Conservation (phyloP, 1,140 invertebrate species). For the Zeugodacus cucurbitae region DNA sequence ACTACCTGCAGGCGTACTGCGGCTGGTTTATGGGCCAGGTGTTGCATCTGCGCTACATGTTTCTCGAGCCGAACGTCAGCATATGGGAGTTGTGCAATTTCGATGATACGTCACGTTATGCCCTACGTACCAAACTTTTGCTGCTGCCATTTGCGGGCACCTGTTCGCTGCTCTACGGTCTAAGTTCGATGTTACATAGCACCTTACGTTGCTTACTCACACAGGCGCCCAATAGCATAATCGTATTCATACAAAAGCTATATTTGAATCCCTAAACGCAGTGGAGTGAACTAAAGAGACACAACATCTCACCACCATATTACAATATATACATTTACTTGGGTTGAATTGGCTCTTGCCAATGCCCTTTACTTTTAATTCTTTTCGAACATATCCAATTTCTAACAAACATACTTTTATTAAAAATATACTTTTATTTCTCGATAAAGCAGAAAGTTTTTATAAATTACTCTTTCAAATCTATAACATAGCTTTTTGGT, state of each 20-base stretch:
- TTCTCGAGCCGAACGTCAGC: slow-evolving; percentile 49
- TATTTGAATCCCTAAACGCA: neutral
- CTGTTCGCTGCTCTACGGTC: slow-evolving; percentile 50
- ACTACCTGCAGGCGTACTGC: slow-evolving; percentile 55
- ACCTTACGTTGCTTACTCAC: slow-evolving; percentile 51
- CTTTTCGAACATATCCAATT: too few species aligned
- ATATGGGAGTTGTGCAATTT: slow-evolving; percentile 56
- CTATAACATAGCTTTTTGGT: too few species aligned
- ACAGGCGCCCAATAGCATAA: slow-evolving; percentile 52
- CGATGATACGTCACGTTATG: slow-evolving; percentile 51
- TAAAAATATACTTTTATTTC: too few species aligned
- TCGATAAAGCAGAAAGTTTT: too few species aligned
- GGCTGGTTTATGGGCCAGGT: slow-evolving; percentile 53
- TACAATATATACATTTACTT: too few species aligned
- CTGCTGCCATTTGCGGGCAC: slow-evolving; percentile 51
- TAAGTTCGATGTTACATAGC: slow-evolving; percentile 51
- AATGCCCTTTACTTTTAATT: too few species aligned
- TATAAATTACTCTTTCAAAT: too few species aligned
- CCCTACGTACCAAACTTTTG: slow-evolving; percentile 51
- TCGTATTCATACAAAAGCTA: slow-evolving; percentile 51
- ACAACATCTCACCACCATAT: too few species aligned
- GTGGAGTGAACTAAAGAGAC: too few species aligned
- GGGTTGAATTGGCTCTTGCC: too few species aligned
- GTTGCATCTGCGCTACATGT: slow-evolving; percentile 48
- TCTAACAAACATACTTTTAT: too few species aligned